Percentiles rank a stretch among this genome's conserved stretches.
Conservation (phyloP, 2,113 vertebrate species). For the Scopus umbretta region DNA sequence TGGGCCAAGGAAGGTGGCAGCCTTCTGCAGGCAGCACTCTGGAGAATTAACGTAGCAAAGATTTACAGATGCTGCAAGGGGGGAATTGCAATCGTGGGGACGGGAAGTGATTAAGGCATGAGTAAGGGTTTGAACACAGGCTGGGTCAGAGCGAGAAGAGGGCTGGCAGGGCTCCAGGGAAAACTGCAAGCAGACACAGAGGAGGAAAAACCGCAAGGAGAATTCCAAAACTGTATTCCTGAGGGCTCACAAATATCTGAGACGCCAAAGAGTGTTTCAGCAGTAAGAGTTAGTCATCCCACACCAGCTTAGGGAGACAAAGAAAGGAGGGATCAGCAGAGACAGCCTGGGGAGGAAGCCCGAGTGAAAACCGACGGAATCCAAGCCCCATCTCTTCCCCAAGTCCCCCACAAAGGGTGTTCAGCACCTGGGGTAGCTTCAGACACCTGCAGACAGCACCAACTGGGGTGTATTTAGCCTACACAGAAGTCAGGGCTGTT, state of each 20-base stretch:
- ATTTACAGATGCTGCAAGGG: background rate
- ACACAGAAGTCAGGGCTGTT: background rate
- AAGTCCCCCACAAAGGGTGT: accelerated
- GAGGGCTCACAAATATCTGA: background rate
- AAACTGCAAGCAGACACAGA: background rate
- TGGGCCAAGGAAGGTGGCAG: background rate
- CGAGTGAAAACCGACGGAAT: background rate
- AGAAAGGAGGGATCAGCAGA: background rate
- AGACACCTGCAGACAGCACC: background rate
- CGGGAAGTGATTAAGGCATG: slow-evolving; percentile 34
- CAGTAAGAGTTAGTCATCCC: background rate
- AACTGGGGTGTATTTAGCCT: background rate
- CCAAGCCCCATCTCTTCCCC: background rate
- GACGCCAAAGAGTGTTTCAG: background rate
- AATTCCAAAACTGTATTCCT: background rate
- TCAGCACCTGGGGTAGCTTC: background rate
- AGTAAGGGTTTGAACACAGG: slow-evolving; percentile 3
- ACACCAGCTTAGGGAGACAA: background rate
- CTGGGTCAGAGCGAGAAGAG: background rate
- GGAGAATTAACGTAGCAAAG: background rate
- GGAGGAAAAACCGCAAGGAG: background rate
- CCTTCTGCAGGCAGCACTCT: background rate
- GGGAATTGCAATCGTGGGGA: background rate
- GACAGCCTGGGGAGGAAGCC: background rate
- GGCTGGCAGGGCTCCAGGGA: slow-evolving; percentile 3